Percentiles rank a stretch among this genome's conserved stretches.
phyloP scores from a whole-genome alignment of 2,797 vertebrate genomes.

The Eupleurogrammus muticus region DNA sequence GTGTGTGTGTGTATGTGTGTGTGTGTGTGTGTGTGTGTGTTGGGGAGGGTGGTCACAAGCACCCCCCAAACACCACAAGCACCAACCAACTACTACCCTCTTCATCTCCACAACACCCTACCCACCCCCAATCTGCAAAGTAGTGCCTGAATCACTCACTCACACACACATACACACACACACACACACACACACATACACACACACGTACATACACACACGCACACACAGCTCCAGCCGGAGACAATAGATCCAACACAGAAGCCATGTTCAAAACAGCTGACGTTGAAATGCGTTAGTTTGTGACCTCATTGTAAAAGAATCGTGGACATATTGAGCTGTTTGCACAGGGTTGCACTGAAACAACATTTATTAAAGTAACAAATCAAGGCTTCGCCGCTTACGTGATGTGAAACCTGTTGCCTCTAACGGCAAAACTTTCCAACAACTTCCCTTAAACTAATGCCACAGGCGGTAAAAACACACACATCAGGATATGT shows the following conservation, averaged over 20 bases:
- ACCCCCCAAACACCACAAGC: conserved; percentile 17
- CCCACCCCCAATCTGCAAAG: conserved; percentile 61
- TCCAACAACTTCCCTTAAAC: conserved; percentile 1
- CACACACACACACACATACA: conserved; percentile 23
- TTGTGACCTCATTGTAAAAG: conserved; percentile 53
- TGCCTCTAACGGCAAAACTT: conserved; percentile 49
- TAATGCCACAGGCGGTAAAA: neutral
- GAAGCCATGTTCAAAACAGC: conserved; percentile 71
- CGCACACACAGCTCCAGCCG: conserved; percentile 35
- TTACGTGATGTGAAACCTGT: conserved; percentile 57
- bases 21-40: neutral
- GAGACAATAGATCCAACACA: conserved; percentile 65
- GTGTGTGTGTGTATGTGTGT: conserved; percentile 11
- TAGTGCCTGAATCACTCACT: conserved; percentile 32
- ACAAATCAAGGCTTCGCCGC: conserved; percentile 2
- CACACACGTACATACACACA: conserved; percentile 27
- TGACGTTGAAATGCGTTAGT: conserved; percentile 56
- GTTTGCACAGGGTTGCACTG: conserved; percentile 7
- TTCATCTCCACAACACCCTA: conserved; percentile 46
- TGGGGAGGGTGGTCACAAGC: neutral
- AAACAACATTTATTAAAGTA: conserved; percentile 26
- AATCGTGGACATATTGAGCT: conserved; percentile 16
- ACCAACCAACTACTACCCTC: conserved; percentile 25
- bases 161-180: conserved; percentile 29
- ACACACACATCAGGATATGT: neutral